Evolutionary conservation across 1,140 invertebrate genomes (phyloP).

Genomic region (Whitmania pigra): DNA sequence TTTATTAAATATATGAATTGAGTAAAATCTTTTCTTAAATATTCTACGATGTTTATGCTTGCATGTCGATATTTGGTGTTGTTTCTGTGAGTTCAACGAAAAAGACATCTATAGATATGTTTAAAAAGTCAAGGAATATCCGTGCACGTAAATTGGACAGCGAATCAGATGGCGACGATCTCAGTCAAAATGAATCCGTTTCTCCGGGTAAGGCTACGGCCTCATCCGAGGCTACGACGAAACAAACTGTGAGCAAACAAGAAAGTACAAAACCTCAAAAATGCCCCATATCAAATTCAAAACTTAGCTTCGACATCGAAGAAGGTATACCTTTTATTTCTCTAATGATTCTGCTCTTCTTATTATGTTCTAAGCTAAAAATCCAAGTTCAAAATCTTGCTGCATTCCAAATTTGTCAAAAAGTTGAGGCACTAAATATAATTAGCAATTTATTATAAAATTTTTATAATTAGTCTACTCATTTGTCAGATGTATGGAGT

Average conservation of each 20-base stretch:
- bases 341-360: neutral
- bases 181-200: constrained; percentile 31
- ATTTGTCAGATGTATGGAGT: no score
- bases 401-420: neutral
- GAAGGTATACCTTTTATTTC: neutral
- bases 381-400: neutral
- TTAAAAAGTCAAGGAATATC: constrained; percentile 75
- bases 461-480: no score
- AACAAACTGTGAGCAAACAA: neutral
- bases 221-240: neutral
- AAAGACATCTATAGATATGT: constrained; percentile 42
- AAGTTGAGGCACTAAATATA: neutral
- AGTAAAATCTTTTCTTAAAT: no score
- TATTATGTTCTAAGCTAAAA: no score
- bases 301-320: no score
- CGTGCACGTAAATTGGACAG: constrained; percentile 60
- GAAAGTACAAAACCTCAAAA: neutral
- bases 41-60: no score
- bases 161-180: constrained; percentile 47
- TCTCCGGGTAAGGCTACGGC: neutral
- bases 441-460: no score
- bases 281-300: neutral
- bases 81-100: no score
- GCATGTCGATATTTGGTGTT: no score
- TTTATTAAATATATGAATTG: no score